Base-by-base conservation (phyloP, 2,797 vertebrate genomes). In the Sebastes diploproa region DNA sequence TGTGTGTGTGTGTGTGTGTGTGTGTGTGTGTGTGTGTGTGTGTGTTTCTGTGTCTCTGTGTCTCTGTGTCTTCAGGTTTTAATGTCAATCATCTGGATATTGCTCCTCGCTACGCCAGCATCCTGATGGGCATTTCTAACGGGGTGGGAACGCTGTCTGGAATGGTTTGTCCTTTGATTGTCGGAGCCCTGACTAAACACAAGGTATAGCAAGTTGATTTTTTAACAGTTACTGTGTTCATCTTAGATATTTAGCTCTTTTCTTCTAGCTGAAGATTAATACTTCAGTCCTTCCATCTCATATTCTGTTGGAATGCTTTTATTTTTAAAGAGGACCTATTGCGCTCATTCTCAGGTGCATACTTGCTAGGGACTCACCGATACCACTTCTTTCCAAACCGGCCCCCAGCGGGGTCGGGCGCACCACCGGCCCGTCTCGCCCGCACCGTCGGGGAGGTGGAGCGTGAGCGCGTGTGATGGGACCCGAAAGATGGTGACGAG, bases 61-160 rank as follows among this genome's bases (percentile, higher is more conserved):
- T 38, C 4, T 25, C 25, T 25, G 25, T 25, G 16, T 88, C 14
- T 27, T 80, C 60, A 99, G 98, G 98, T 85, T 99, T 99, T 89
- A 99, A 99, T 2, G 98, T 99, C 75, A 99, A 99, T 88, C 98
- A 99, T 87, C 88, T 99, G 93, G 98, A 99, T 87, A 99, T 99
- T 75, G 98, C 98, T 42, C 98, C 98, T 2, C 97, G 98, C 54
- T 99, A 99, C 0, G 98, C 98, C 91, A 99, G 98, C 88, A 99
- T 99, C 85, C 96, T 99, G 84, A 99, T 99, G 98, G 98, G 98
- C 2, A 99, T 99, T 88, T 99, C 98, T 52, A 99, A 99, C 0
- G 98, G 98, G 0, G 98, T 99, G 69, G 98, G 98, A 36, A 99
- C 98, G 0, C 95, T 99, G 61, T 99, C 98, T 0, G 98, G 98